These are phyloP conservation scores for Akabosia matsudoensis DNA, from an alignment of 1,140 invertebrate genomes.

Conservation along the genomic window DNA sequence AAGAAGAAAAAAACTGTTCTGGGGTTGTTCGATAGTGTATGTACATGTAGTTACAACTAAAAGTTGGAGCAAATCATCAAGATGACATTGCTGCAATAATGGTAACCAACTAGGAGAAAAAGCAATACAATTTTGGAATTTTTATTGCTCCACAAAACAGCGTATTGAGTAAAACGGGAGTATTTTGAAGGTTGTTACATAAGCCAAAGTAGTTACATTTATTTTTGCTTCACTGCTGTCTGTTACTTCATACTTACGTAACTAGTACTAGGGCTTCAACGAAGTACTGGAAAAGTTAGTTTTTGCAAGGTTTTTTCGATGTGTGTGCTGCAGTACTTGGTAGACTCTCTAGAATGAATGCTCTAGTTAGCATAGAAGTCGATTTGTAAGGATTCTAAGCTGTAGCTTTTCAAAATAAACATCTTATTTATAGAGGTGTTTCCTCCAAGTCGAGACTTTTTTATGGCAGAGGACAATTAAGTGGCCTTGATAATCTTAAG, in stretches of 20 bases:
- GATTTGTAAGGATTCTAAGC: too few species aligned
- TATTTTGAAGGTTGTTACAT: background rate
- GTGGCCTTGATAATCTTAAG: background rate
- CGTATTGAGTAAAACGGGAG: background rate
- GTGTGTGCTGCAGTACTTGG: too few species aligned
- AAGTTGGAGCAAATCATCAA: background rate
- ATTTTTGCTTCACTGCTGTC: background rate
- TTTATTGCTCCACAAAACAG: background rate
- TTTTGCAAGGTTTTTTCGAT: too few species aligned
- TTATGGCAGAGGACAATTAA: too few species aligned
- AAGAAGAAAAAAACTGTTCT: background rate
- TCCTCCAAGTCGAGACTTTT: too few species aligned
- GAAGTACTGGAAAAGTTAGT: too few species aligned
- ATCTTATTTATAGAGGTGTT: too few species aligned
- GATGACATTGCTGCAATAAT: background rate
- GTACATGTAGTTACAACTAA: background rate
- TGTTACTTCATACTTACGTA: background rate
- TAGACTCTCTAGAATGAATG: too few species aligned
- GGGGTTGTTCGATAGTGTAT: background rate
- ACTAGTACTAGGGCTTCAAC: background rate
- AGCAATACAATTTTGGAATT: conserved; percentile 1
- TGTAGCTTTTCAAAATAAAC: too few species aligned
- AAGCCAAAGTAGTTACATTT: background rate
- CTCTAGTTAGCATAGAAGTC: too few species aligned
- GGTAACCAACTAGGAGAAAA: background rate